Evolutionary conservation across 2,888 invertebrate species (phyloP), one percentile per base, ranked within the genome.

Genomic region (Maniola hyperantus): DNA sequence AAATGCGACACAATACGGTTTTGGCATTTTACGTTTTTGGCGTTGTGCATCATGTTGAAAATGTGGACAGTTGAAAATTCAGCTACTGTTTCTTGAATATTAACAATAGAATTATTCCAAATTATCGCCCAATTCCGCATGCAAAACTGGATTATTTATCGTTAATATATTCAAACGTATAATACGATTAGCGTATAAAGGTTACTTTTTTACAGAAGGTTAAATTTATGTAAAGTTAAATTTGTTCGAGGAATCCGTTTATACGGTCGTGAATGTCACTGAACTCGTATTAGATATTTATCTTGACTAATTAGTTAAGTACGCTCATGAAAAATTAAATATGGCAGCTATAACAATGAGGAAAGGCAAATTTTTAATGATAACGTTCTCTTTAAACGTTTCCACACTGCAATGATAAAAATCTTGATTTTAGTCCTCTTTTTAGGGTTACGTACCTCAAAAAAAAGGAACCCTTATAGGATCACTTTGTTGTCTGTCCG

Each of bases 81-180:
- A 44, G 44, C 44, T 13, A 1, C n/a, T 13, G 44, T n/a, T 13
- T 44, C 13, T 44, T 5, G n/a, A 44, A 44, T 13, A 13, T 44
- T 13, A n/a, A 44, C 44, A 13, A 44, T 44, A 6, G 44, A 13
- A 44, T 44, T 44, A 44, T n/a, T 44, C 5, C 44, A 44, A 44
- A 6, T 44, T 44, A 44, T 44, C 44, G 10, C 39, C 5, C 44
- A 44, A 5, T 44, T 44, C 13, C n/a, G 13, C 44, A 13, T 44
- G 44, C n/a, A 44, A 44, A 44, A 44, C 44, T 44, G 44, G 44
- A 44, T 44, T 44, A 44, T 44, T 44, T 44, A 44, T 44, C 44
- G 13, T 13, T 44, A 44, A 44, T 44, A 13, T 44, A 44, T 44
- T 13, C 44, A 44, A 44, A 13, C 44, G 44, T 44, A n/a, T 44